Evolutionary conservation across 2,888 invertebrate genomes (phyloP).

Genomic region (Cantharis flavilabris): DNA sequence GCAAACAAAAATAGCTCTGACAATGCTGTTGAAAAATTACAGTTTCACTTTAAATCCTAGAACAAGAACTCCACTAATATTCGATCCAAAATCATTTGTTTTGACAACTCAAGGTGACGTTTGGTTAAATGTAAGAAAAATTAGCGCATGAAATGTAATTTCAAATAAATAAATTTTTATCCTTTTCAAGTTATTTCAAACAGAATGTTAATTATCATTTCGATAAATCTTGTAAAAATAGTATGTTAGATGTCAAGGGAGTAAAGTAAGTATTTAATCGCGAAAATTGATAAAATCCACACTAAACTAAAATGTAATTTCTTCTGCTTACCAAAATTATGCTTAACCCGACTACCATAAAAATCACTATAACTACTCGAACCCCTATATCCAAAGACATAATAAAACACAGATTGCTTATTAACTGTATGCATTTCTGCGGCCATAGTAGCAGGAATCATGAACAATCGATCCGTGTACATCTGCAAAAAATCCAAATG

Average conservation of each 20-base stretch:
- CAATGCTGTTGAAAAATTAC: not conserved
- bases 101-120: not conserved
- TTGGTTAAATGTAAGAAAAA: not conserved
- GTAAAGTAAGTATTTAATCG: no score
- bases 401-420: conserved; percentile 66
- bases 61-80: not conserved
- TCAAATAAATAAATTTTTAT: no score
- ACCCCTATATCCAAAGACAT: conserved; percentile 69
- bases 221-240: no score
- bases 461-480: conserved; percentile 74
- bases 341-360: conserved; percentile 66
- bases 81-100: not conserved
- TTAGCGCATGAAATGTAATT: not conserved
- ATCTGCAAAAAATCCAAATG: conserved; percentile 57
- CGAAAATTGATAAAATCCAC: no score
- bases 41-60: not conserved
- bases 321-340: conserved; percentile 61
- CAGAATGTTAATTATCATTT: no score
- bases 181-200: no score
- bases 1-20: not conserved
- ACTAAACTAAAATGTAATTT: not conserved
- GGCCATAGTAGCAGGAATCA: conserved; percentile 66
- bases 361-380: conserved; percentile 70
- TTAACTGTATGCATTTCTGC: conserved; percentile 61
- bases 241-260: no score